Evolutionary conservation across 1,140 invertebrate species (phyloP), one percentile per base, ranked within the genome.

Genomic region (Drosophila murphyi): DNA sequence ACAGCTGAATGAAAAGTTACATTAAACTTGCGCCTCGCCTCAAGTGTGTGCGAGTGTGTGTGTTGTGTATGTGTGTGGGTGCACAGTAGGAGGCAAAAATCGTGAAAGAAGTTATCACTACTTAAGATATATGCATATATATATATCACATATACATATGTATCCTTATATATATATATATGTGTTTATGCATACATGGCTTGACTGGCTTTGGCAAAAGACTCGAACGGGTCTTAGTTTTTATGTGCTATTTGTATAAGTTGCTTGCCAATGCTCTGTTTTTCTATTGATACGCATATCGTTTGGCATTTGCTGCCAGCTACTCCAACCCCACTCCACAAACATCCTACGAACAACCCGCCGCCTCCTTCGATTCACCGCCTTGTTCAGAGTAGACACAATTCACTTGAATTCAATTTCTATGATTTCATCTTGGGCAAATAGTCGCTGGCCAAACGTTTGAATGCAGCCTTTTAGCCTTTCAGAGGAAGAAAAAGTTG

Each of bases 381-480:
- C 32, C 37, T 35, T 32, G 29, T 12, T 12, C 60, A 12, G 31
- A 73, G 37, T 62, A 67, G 62, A 78, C 74, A 80, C 77, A 80
- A 73, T 80, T 80, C 74, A 78, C 71, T 86, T 86, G 72, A 59
- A 88, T 88, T 88, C 77, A 88, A 88, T 85, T 88, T 88, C 80
- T 85, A 89, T 74, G 85, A 89, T 88, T 88, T 88, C 80, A 85
- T 88, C 85, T 88, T 72, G 20, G 72, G 56, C 65, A 74, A 70
- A 73, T 69, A 74, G 72, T 70, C 72, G 47, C 69, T 57, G 73
- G 68, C 67, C 72, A 75, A 71, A 64, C 72, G 60, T 71, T 71
- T 75, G 67, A 64, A 71, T 68, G 55, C 55, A 69, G 71, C 47
- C 62, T 77, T 81, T 75, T 60, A 12, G 67, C 32, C 60, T 28